Base-by-base conservation (phyloP, 2,888 invertebrate species). In the Drosophila parthenogenetica region DNA sequence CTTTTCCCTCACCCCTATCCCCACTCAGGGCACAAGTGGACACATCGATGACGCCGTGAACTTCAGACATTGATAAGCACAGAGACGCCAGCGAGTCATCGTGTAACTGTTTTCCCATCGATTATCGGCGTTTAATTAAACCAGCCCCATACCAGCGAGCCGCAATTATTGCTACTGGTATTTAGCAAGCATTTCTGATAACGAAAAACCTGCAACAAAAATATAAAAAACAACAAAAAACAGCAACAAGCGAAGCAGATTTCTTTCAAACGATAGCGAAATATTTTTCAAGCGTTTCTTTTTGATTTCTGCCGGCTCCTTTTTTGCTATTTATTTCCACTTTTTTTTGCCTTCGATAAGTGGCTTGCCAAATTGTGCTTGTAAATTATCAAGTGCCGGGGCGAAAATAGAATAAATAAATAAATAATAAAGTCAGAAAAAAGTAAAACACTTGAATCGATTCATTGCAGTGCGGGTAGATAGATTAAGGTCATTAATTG, bases 81-180 rank as follows among this genome's bases (percentile, higher is more conserved):
- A 4, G 11, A 48, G 65, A 46, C 55, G 62, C 19, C 42, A 42
- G 19, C 49, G 57, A 35, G 13, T 57, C 59, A 49, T 40, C 71
- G 75, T 83, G 81, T 81, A 81, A 83, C 84, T 67, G 77, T 79
- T 83, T 69, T 81, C 79, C 62, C 84, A 81, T 83, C 84, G 81
- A 82, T 82, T 82, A 82, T 82, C 81, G 81, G 79, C 81, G 55
- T 82, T 82, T 84, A 82, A 82, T 82, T 82, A 82, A 84, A 81
- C 75, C 69, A 49, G 60, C 66, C 66, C 63, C 62, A 46, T 37
- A 17, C 42, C 48, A 54, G 50, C 19, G 40, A 25, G 58, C 35
- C 43, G 16, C 35, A 71, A 78, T 83, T 81, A 81, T 83, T 81
- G 84, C 84, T 84, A 86, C 84, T 81, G 86, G 84, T 86, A 83